phyloP scores from a whole-genome alignment of 1,140 invertebrate species.

The Lordiphosa clarofinis region DNA sequence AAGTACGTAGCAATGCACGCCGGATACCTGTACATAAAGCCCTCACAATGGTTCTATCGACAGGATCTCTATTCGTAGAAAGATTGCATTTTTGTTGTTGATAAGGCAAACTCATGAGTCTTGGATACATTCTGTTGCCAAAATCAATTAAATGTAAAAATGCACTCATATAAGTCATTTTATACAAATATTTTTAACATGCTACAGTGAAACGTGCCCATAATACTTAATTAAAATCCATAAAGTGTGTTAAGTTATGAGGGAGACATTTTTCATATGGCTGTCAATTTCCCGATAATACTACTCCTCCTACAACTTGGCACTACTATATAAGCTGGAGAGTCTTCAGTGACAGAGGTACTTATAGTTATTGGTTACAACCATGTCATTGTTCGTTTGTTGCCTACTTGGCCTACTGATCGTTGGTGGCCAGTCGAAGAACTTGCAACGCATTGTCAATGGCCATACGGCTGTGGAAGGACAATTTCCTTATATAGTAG shows the following conservation, averaged over 20 bases:
- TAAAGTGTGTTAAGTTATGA: not conserved
- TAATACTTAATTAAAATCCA: constrained; percentile 6
- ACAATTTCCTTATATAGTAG: constrained; percentile 3
- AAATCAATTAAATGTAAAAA: constrained; percentile 65
- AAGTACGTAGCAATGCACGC: no score
- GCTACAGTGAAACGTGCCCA: constrained; percentile 1
- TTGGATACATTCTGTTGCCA: constrained; percentile 67
- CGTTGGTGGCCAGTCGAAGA: not conserved
- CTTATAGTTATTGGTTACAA: no score
- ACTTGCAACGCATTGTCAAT: not conserved
- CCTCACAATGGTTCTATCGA: no score
- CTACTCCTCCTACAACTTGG: not conserved
- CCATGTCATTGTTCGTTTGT: not conserved
- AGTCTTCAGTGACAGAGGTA: no score
- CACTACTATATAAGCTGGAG: not conserved
- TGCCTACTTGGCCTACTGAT: not conserved
- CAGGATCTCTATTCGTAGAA: no score
- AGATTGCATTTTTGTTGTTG: no score
- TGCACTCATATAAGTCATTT: not conserved
- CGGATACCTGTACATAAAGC: no score
- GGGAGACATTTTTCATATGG: not conserved
- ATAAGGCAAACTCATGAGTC: no score
- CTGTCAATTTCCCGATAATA: no score
- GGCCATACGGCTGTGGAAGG: not conserved
- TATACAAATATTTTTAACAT: constrained; percentile 23